Percentiles rank a stretch among this genome's conserved stretches.
phyloP scores from a whole-genome alignment of 1,140 invertebrate genomes.

The Ooceraea biroi region DNA sequence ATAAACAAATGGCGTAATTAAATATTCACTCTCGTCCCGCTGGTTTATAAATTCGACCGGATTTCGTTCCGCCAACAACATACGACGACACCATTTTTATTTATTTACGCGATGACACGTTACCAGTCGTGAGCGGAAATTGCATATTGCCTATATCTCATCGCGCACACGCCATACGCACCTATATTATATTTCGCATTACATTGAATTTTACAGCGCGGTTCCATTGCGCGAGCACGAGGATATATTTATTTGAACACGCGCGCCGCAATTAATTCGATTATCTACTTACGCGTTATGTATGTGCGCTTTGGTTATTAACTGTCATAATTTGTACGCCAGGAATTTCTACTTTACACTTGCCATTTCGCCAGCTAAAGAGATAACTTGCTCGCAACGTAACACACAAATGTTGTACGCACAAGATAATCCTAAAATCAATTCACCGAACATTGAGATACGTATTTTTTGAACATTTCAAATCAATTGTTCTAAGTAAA shows the following conservation, averaged over 20 bases:
- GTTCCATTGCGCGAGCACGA: slow-evolving; percentile 18
- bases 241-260: slow-evolving; percentile 56
- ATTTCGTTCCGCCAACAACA: slow-evolving; percentile 51
- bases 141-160: slow-evolving; percentile 58
- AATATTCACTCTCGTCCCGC: slow-evolving; percentile 54
- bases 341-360: slow-evolving; percentile 60
- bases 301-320: slow-evolving; percentile 54
- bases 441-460: background rate
- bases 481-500: background rate
- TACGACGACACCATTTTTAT: slow-evolving; percentile 59
- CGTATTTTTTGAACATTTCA: background rate
- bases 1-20: slow-evolving; percentile 63
- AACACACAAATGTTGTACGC: background rate
- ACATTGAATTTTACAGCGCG: slow-evolving; percentile 59
- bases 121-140: slow-evolving; percentile 48
- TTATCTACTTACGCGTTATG: slow-evolving; percentile 59
- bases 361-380: slow-evolving; percentile 44
- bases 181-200: slow-evolving; percentile 54
- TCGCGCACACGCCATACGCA: background rate
- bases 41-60: slow-evolving; percentile 57
- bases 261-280: slow-evolving; percentile 60
- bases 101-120: slow-evolving; percentile 62
- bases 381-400: slow-evolving; percentile 33
- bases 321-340: slow-evolving; percentile 55
- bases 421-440: background rate